A percentile compares a stretch with the other conserved stretches of the same genome.
Evolutionary conservation across 2,113 vertebrate species (phyloP).

Genomic region (Peromyscus californicus): DNA sequence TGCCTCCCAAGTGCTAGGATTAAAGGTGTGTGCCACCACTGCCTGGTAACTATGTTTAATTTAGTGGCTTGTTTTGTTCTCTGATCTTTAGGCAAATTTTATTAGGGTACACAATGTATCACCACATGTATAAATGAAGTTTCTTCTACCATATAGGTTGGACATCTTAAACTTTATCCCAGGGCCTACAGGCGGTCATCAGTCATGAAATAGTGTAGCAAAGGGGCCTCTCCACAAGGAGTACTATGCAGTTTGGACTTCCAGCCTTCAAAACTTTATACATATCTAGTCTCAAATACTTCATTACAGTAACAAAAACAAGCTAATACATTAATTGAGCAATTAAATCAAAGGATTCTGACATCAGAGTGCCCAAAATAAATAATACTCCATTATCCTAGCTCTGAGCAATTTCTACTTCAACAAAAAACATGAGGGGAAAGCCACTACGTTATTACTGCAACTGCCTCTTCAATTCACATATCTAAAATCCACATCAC

Average conservation of each 20-base stretch:
- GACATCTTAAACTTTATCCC: conserved; percentile 36
- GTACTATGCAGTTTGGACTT: not conserved
- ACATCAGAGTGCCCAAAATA: not conserved
- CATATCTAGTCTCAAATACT: not conserved
- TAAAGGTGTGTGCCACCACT: too few species aligned
- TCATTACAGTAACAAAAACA: not conserved
- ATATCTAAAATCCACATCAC: not conserved
- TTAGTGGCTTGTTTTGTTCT: too few species aligned
- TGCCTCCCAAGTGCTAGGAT: too few species aligned
- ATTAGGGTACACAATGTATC: too few species aligned
- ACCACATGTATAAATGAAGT: not conserved
- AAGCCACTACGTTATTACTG: not conserved
- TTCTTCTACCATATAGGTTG: conserved; percentile 37
- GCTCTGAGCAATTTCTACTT: conserved; percentile 35
- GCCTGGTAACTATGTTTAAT: too few species aligned
- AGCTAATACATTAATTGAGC: not conserved
- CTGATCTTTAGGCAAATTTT: too few species aligned
- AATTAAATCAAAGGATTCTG: conserved; percentile 45
- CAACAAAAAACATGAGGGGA: not conserved
- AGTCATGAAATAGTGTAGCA: not conserved
- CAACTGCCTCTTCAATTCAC: not conserved
- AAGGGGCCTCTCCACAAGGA: not conserved
- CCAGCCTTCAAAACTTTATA: not conserved
- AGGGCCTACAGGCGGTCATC: not conserved
- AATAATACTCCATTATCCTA: not conserved